Evolutionary conservation across 2,888 invertebrate genomes (phyloP).

Genomic region (Folsomia manolachei): DNA sequence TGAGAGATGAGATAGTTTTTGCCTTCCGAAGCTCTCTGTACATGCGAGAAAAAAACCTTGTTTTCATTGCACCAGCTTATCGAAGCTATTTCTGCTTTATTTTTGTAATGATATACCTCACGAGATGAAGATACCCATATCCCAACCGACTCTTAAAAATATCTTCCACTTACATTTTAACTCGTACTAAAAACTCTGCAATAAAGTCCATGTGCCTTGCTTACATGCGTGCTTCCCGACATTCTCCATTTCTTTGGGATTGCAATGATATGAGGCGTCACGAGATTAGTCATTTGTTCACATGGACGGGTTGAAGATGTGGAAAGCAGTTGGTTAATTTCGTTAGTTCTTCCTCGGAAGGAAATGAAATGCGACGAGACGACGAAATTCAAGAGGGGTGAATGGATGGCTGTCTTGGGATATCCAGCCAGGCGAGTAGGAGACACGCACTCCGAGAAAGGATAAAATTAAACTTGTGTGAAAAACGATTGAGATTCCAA

Average conservation of each 20-base stretch:
- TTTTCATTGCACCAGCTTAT: constrained; percentile 11
- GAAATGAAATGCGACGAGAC: too few relatives aligned
- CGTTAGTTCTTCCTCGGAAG: too few relatives aligned
- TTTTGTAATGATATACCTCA: constrained; percentile 18
- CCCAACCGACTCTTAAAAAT: not conserved
- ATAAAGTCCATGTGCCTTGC: too few relatives aligned
- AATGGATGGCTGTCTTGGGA: too few relatives aligned
- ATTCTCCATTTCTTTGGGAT: not conserved
- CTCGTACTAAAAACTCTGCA: not conserved
- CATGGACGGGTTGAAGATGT: not conserved
- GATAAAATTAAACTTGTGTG: too few relatives aligned
- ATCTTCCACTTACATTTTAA: not conserved
- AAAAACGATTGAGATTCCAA: too few relatives aligned
- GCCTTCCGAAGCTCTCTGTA: not conserved
- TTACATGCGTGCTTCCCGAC: too few relatives aligned
- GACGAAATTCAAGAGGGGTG: not conserved
- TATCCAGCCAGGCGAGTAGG: too few relatives aligned
- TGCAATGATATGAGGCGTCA: not conserved
- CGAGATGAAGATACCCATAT: not conserved
- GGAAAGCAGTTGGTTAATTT: not conserved
- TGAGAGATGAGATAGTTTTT: not conserved
- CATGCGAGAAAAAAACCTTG: constrained; percentile 1
- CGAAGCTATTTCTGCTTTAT: constrained; percentile 15
- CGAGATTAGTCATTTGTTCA: not conserved
- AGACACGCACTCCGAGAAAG: too few relatives aligned